phyloP scores from a whole-genome alignment of 2,888 invertebrate species.

The Acrobasis consociella region DNA sequence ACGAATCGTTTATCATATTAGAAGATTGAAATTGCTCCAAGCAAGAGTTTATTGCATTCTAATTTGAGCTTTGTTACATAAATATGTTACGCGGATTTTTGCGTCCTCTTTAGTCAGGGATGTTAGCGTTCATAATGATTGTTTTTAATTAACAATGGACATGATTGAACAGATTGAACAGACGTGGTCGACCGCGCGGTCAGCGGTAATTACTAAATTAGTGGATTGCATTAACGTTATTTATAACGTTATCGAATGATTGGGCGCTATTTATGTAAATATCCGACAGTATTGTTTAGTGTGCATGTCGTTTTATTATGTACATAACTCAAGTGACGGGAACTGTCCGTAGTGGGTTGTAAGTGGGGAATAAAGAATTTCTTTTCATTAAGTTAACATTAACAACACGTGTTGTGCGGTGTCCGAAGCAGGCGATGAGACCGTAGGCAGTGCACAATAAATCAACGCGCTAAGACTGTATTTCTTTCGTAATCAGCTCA shows the following conservation, averaged over 20 bases:
- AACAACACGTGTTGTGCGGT: slow-evolving; percentile 54
- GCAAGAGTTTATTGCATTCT: slow-evolving; percentile 54
- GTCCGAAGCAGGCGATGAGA: slow-evolving; percentile 63
- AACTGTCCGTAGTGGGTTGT: slow-evolving; percentile 37
- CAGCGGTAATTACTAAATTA: slow-evolving; percentile 32
- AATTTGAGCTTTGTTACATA: slow-evolving; percentile 51
- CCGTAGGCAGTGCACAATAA: slow-evolving; percentile 63
- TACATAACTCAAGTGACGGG: slow-evolving; percentile 46
- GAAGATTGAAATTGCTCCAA: slow-evolving; percentile 57
- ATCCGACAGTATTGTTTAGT: slow-evolving; percentile 30
- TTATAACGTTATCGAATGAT: slow-evolving; percentile 20
- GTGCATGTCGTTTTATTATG: slow-evolving; percentile 46
- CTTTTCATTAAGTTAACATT: slow-evolving; percentile 66
- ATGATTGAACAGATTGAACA: slow-evolving; percentile 32
- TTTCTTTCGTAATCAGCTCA: slow-evolving; percentile 82
- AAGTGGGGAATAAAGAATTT: slow-evolving; percentile 67
- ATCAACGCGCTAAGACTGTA: slow-evolving; percentile 78
- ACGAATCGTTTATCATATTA: slow-evolving; percentile 76
- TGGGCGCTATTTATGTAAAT: slow-evolving; percentile 27
- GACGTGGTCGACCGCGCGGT: slow-evolving; percentile 28
- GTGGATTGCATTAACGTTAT: slow-evolving; percentile 24
- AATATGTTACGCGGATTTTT: slow-evolving; percentile 37
- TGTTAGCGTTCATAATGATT: slow-evolving; percentile 16
- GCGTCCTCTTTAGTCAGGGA: slow-evolving; percentile 26
- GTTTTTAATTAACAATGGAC: slow-evolving; percentile 37